phyloP scores from a whole-genome alignment of 2,113 vertebrate genomes.

The Chaenogobius annularis region DNA sequence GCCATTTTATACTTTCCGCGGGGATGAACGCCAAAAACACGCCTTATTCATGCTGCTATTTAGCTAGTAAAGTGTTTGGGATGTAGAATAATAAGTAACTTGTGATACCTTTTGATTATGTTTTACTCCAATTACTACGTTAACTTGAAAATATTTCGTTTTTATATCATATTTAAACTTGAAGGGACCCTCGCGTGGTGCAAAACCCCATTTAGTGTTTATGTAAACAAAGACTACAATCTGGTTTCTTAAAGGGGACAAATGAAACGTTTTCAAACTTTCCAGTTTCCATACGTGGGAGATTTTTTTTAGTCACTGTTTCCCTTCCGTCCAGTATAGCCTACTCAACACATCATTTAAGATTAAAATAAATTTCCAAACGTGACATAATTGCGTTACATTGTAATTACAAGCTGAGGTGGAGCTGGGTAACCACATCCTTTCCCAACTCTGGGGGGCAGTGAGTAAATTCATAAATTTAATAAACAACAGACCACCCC shows the following conservation, averaged over 20 bases:
- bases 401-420: not conserved
- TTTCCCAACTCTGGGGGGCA: slow-evolving; percentile 20
- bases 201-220: slow-evolving; percentile 65
- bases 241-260: slow-evolving; percentile 73
- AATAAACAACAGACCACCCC: slow-evolving; percentile 28
- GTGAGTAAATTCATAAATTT: slow-evolving; percentile 24
- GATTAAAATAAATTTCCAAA: not conserved
- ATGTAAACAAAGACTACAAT: slow-evolving; percentile 83
- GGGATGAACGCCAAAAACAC: slow-evolving; percentile 30
- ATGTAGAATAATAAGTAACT: not conserved
- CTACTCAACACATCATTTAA: not conserved
- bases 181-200: slow-evolving; percentile 4
- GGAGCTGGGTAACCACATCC: slow-evolving; percentile 22
- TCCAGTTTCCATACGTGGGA: slow-evolving; percentile 4
- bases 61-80: not conserved
- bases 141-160: rapidly evolving
- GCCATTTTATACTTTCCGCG: slow-evolving; percentile 56
- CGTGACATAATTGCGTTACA: not conserved
- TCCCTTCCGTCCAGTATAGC: not conserved
- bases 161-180: not conserved
- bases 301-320: not conserved
- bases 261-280: slow-evolving; percentile 30
- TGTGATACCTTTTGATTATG: rapidly evolving
- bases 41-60: not conserved
- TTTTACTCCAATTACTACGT: rapidly evolving